phyloP scores from a whole-genome alignment of 2,888 invertebrate species.

The Drosophila pseudotakahashii region DNA sequence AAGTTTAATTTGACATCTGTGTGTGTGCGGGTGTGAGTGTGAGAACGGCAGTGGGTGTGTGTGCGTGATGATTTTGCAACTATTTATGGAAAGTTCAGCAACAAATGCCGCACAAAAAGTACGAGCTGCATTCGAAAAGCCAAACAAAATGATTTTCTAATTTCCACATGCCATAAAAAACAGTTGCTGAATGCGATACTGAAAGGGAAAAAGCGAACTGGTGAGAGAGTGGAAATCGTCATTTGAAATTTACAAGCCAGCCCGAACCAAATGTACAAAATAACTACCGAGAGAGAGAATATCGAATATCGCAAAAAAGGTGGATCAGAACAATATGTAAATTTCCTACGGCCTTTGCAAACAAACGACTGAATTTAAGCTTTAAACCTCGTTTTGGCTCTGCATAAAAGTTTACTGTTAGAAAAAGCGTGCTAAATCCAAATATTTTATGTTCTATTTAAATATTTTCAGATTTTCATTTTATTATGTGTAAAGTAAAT shows the following conservation, averaged over 20 bases:
- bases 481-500: too few species aligned
- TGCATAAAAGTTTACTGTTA: neutral
- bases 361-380: slow-evolving; percentile 2
- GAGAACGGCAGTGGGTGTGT: slow-evolving; percentile 14
- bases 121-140: slow-evolving; percentile 36
- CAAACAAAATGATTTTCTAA: slow-evolving; percentile 71
- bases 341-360: slow-evolving; percentile 10
- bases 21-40: slow-evolving; percentile 17
- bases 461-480: too few species aligned
- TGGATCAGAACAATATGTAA: slow-evolving; percentile 1
- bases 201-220: slow-evolving; percentile 3
- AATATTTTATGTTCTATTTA: too few species aligned
- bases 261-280: slow-evolving; percentile 11
- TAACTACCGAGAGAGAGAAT: neutral
- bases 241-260: slow-evolving; percentile 61
- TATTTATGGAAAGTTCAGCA: slow-evolving; percentile 38
- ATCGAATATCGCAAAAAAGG: too few species aligned
- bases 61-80: slow-evolving; percentile 42
- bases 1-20: slow-evolving; percentile 71
- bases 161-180: slow-evolving; percentile 63
- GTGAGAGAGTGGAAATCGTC: slow-evolving; percentile 53
- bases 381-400: neutral
- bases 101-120: slow-evolving; percentile 26
- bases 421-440: too few species aligned
- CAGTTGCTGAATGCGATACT: slow-evolving; percentile 28